Percentiles rank a stretch among this genome's conserved stretches.
Evolutionary conservation across 30 jellyfish, hydroid and myxozoan genomes (phyloP).

Genomic region (Aurelia aurita complex sp. Pacific): DNA sequence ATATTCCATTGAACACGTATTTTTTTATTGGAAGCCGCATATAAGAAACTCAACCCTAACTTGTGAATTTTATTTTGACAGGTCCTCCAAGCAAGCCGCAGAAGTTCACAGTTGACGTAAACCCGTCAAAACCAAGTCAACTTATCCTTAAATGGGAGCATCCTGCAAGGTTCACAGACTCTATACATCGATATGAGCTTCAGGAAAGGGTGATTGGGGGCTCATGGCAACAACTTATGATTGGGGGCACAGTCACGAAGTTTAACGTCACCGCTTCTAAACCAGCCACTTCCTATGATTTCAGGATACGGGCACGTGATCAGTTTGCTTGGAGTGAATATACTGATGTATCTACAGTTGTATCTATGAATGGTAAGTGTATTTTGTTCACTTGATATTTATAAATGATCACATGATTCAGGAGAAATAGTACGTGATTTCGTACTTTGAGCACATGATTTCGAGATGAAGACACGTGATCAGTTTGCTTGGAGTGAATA

Average conservation of each 20-base stretch:
- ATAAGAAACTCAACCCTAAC: too few species aligned
- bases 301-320: conserved; percentile 77
- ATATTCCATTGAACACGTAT: too few species aligned
- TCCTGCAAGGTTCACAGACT: conserved; percentile 53
- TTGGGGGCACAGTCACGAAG: conserved; percentile 54
- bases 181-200: conserved; percentile 62
- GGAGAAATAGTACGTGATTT: conserved; percentile 16
- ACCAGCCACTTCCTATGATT: conserved; percentile 43
- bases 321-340: conserved; percentile 55
- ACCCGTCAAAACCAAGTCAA: conserved; percentile 69
- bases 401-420: too few species aligned
- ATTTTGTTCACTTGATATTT: too few species aligned
- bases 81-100: conserved; percentile 80
- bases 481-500: conserved; percentile 52
- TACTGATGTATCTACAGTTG: conserved; percentile 29
- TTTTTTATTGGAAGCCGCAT: too few species aligned
- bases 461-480: conserved; percentile 9
- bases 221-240: conserved; percentile 35
- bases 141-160: conserved; percentile 78
- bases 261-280: conserved; percentile 29
- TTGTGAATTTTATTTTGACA: not conserved
- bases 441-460: conserved; percentile 48
- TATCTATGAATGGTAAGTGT: conserved; percentile 60
- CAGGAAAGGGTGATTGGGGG: conserved; percentile 25
- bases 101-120: conserved; percentile 37